Evolutionary conservation across 2,888 invertebrate genomes (phyloP), one percentile per base, ranked within the genome.

Genomic region (Protophormia terraenovae): DNA sequence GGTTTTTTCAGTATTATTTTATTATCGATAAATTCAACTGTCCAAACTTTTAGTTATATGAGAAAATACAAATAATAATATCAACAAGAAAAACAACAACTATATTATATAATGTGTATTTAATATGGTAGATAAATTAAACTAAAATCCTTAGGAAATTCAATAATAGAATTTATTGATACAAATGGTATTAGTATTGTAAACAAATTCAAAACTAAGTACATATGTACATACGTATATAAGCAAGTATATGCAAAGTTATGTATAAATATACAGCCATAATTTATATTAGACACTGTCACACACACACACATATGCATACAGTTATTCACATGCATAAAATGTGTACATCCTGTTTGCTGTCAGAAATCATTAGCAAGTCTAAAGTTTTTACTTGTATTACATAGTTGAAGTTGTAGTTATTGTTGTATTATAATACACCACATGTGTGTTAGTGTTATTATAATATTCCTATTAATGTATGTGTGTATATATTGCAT

Each of bases 311-410:
- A 24, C 8, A 29, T 7, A 53, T 53, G 41, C 1, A 35, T 19
- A 24, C 3, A n/a, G n/a, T n/a, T n/a, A 53, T 14, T 14, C 19
- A 73, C 29, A 60, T 47, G 55, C 41, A 55, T 22, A 64, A 19
- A 53, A 35, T 79, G 55, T 75, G 41, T 41, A 75, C 79, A 79
- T 83, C 78, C 79, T 79, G 75, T 69, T 75, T 75, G 69, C 78
- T 83, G 83, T 83, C 79, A 83, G 69, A 79, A 83, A 79, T 83
- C 79, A 83, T 83, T 83, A 79, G 79, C 79, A 83, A 83, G 16
- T 78, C 12, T 50, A 78, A 77, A 83, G 47, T 79, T 79, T 77
- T 83, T 38, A 69, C 60, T 69, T 38, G 16, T 55, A 24, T 35
- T 72, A 35, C 14, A 55, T 41, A 55, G 53, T 35, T 58, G 58